A percentile compares a stretch with the other conserved stretches of the same genome.
These are phyloP conservation scores for Thumatha senex DNA, from an alignment of 2,888 invertebrate genomes.

Conservation along the genomic window DNA sequence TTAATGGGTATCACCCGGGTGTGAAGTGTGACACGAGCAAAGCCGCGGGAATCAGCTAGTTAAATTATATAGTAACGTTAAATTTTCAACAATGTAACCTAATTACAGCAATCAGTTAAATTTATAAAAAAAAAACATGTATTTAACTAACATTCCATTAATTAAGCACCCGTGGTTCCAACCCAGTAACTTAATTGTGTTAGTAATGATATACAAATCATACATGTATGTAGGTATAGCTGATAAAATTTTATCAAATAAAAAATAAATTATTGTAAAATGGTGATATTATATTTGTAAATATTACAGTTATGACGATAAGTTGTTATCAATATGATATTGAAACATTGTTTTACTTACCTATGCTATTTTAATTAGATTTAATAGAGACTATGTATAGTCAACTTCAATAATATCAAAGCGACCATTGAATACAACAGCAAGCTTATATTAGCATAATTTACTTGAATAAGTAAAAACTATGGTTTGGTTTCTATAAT, in stretches of 20 bases:
- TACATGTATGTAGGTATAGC: conserved; percentile 13
- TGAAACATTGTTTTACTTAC: conserved; percentile 3
- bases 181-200: conserved; percentile 16
- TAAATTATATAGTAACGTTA: conserved; percentile 2
- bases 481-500: too few species aligned
- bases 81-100: background rate
- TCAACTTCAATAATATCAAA: too few species aligned
- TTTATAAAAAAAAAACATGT: conserved; percentile 11
- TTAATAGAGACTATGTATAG: too few species aligned
- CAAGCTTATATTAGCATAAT: too few species aligned
- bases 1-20: too few species aligned
- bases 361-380: background rate
- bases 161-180: conserved; percentile 56
- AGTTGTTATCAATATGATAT: background rate
- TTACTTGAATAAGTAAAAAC: too few species aligned
- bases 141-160: conserved; percentile 37
- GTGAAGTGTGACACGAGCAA: too few species aligned
- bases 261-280: background rate
- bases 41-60: too few species aligned
- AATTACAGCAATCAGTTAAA: conserved; percentile 3
- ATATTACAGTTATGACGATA: background rate
- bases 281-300: conserved; percentile 1
- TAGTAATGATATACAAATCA: conserved; percentile 23
- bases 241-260: conserved; percentile 7
- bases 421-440: too few species aligned